Percentiles rank a stretch among this genome's conserved stretches.
phyloP scores from a whole-genome alignment of 2,888 invertebrate genomes.

The Tipula unca region DNA sequence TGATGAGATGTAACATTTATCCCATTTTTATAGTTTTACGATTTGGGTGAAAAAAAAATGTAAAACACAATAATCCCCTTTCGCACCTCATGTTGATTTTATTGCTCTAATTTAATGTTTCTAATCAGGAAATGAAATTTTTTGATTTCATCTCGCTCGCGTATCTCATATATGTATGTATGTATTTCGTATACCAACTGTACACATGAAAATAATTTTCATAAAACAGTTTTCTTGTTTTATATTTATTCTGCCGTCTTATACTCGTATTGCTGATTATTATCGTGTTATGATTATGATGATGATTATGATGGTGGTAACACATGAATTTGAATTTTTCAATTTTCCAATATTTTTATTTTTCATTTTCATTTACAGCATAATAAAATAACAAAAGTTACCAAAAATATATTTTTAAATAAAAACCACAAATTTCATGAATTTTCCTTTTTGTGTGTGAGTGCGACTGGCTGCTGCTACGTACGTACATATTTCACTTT shows the following conservation, averaged over 20 bases:
- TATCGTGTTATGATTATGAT: constrained; percentile 14
- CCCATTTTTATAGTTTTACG: not conserved
- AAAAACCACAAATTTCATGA: not conserved
- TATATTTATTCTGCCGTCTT: not conserved
- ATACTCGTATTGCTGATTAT: not conserved
- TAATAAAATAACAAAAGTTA: not conserved
- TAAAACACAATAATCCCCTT: not conserved
- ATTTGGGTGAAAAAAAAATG: not conserved
- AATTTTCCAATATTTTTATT: not conserved
- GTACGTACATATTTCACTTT: not conserved
- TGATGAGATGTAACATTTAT: no score
- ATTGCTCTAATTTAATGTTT: not conserved
- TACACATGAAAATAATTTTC: not conserved
- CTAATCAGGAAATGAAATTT: not conserved
- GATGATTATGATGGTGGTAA: not conserved
- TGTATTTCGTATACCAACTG: not conserved
- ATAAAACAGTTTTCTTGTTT: not conserved
- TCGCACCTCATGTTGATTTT: not conserved
- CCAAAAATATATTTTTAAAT: not conserved
- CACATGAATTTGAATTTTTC: not conserved
- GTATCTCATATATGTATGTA: not conserved
- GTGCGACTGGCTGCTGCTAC: not conserved
- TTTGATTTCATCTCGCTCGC: not conserved
- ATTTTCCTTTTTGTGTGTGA: not conserved
- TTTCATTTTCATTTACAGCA: not conserved